Evolutionary conservation across 2,113 vertebrate species (phyloP).

Genomic region (Ptilonorhynchus violaceus): DNA sequence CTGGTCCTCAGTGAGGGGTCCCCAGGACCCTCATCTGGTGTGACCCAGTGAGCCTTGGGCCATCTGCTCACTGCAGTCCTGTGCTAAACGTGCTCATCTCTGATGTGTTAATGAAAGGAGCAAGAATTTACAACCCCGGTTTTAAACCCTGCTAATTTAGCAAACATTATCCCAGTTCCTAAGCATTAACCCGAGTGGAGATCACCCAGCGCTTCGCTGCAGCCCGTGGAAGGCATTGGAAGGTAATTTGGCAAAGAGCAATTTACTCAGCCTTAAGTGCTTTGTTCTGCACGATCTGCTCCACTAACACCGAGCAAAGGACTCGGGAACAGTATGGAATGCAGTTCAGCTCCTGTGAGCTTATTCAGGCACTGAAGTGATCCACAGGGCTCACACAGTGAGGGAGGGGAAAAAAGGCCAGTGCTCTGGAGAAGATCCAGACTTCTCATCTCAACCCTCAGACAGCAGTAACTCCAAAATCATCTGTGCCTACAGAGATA

Average conservation of each 20-base stretch:
- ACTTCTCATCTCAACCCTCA: background rate
- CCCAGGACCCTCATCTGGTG: background rate
- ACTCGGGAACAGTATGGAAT: background rate
- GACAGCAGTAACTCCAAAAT: background rate
- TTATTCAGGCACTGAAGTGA: background rate
- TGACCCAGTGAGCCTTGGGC: background rate
- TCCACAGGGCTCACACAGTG: background rate
- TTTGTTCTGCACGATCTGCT: background rate
- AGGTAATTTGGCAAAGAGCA: background rate
- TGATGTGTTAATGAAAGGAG: background rate
- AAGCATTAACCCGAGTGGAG: background rate
- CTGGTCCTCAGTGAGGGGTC: background rate
- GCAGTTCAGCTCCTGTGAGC: background rate
- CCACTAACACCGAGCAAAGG: background rate
- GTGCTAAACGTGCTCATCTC: background rate
- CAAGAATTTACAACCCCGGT: background rate
- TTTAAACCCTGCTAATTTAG: background rate
- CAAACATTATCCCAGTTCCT: background rate
- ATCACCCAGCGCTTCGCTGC: background rate
- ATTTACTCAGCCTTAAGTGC: background rate
- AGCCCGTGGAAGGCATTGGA: rapidly evolving
- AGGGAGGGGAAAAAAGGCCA: background rate
- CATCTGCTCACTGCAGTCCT: background rate
- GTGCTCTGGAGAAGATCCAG: background rate
- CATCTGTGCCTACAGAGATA: background rate